Conservation (phyloP, 2,888 invertebrate genomes). For the Horisme vitalbata region DNA sequence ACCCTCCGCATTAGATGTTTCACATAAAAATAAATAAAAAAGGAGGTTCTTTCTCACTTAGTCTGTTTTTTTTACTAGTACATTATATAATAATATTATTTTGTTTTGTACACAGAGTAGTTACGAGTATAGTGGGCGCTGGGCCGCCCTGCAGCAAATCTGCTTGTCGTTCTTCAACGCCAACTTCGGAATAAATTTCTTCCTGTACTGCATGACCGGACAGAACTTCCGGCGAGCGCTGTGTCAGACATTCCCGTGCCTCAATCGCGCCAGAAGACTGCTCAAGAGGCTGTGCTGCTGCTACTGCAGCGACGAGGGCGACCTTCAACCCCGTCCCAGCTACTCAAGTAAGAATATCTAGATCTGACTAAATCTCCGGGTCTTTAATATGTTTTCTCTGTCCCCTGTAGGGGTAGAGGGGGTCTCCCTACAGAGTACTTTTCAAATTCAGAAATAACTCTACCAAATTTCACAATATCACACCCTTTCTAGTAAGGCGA, state of each 20-base stretch:
- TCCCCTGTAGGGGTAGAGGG: too few relatives aligned
- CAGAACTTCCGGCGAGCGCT: conserved; percentile 89
- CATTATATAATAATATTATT: neutral
- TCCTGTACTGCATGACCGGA: conserved; percentile 91
- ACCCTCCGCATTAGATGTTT: too few relatives aligned
- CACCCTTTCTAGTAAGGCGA: too few relatives aligned
- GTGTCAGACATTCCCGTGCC: conserved; percentile 48
- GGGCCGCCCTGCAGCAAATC: conserved; percentile 84
- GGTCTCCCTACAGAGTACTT: too few relatives aligned
- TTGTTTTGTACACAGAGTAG: conserved; percentile 40
- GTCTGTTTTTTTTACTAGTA: too few relatives aligned
- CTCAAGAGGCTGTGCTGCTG: neutral
- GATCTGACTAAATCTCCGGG: too few relatives aligned
- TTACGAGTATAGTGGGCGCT: conserved; percentile 60
- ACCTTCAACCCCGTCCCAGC: conserved; percentile 43
- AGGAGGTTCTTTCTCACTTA: too few relatives aligned
- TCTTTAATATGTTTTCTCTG: too few relatives aligned
- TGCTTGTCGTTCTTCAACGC: conserved; percentile 88
- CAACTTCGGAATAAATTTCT: conserved; percentile 93
- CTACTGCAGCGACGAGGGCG: conserved; percentile 18
- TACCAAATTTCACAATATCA: too few relatives aligned
- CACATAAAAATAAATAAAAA: too few relatives aligned
- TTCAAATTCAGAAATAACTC: too few relatives aligned
- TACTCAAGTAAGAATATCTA: conserved; percentile 52
- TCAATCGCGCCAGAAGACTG: conserved; percentile 12